Percentiles rank a stretch among this genome's conserved stretches.
Conservation (phyloP, 2,113 vertebrate genomes). For the Ceyx cyanopectus region DNA sequence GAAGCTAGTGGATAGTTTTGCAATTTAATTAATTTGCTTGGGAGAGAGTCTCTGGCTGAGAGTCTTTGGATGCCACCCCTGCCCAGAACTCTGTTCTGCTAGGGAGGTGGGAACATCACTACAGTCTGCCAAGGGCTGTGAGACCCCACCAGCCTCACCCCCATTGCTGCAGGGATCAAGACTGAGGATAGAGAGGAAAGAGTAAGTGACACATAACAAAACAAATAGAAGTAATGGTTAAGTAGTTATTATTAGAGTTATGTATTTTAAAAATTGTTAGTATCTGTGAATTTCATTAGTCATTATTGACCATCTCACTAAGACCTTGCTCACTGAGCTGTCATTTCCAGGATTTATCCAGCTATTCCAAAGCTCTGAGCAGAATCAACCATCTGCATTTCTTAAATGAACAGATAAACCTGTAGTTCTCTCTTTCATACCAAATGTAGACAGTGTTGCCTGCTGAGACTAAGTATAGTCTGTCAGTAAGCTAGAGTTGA, state of each 20-base stretch:
- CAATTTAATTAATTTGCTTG: background rate
- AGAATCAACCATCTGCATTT: background rate
- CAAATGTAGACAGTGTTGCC: background rate
- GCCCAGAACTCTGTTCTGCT: background rate
- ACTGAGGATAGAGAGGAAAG: background rate
- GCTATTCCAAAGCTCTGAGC: background rate
- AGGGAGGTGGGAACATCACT: background rate
- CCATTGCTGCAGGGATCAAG: background rate
- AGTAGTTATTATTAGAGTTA: background rate
- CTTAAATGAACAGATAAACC: background rate
- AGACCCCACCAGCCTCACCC: background rate
- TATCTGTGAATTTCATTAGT: background rate
- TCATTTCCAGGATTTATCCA: background rate
- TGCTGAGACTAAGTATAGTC: background rate
- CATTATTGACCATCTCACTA: background rate
- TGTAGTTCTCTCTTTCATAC: background rate
- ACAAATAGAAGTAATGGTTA: background rate
- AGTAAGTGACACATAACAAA: background rate
- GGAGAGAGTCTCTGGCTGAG: background rate
- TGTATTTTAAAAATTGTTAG: background rate
- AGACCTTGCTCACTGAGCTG: background rate
- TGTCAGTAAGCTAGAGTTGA: background rate
- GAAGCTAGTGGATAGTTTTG: background rate
- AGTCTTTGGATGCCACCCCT: background rate
- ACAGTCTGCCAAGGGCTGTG: background rate